phyloP scores from a whole-genome alignment of 2,888 invertebrate species.

The Meganola albula region DNA sequence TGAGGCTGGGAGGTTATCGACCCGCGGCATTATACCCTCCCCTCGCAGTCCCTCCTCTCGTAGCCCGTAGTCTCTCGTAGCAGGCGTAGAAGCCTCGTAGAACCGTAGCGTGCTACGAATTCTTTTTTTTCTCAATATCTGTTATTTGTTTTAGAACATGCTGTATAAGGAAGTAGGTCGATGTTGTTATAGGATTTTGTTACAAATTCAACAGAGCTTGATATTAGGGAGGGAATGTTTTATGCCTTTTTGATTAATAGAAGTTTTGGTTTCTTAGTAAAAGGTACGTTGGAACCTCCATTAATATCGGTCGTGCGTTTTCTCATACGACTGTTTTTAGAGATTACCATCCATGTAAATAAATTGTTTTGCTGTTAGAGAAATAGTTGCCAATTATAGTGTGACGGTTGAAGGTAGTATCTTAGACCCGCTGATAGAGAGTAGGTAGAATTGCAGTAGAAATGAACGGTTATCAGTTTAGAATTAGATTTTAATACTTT shows the following conservation, averaged over 20 bases:
- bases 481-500: too few species aligned
- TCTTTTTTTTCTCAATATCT: constrained; percentile 38
- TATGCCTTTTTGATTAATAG: constrained; percentile 17
- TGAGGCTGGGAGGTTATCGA: constrained; percentile 60
- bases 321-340: too few species aligned
- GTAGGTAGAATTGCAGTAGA: too few species aligned
- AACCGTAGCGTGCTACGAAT: constrained; percentile 32
- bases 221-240: constrained; percentile 20
- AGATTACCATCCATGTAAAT: too few species aligned
- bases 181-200: constrained; percentile 23
- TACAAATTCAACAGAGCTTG: constrained; percentile 25
- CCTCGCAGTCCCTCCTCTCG: too few species aligned
- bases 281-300: not conserved
- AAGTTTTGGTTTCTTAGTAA: not conserved
- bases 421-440: too few species aligned
- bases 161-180: constrained; percentile 32
- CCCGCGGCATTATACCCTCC: constrained; percentile 68
- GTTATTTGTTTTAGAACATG: constrained; percentile 41
- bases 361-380: too few species aligned
- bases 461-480: too few species aligned
- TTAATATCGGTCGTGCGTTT: too few species aligned
- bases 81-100: constrained; percentile 37
- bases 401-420: too few species aligned
- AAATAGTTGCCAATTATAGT: too few species aligned
- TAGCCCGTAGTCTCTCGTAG: too few species aligned